phyloP scores from a whole-genome alignment of 2,888 invertebrate genomes.

The Trypoxylon attenuatum region DNA sequence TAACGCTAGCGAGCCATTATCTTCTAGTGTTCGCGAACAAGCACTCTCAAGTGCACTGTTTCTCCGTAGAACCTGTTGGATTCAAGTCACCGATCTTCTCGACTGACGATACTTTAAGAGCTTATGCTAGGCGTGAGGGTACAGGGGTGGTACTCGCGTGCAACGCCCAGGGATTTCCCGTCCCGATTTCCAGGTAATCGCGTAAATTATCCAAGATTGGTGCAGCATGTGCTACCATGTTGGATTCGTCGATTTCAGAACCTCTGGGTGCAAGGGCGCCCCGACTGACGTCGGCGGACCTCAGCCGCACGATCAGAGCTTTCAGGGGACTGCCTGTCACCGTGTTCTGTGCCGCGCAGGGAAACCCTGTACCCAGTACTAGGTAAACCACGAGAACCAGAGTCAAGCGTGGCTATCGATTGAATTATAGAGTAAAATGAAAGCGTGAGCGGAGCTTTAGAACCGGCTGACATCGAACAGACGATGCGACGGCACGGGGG shows the following conservation, averaged over 20 bases:
- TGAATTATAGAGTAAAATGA: conserved; percentile 8
- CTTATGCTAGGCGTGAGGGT: conserved; percentile 75
- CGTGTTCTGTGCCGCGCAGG: conserved; percentile 81
- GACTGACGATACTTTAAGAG: conserved; percentile 79
- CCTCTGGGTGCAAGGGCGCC: conserved; percentile 78
- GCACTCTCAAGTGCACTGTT: background rate
- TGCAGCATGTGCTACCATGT: too few species aligned
- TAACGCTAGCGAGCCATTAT: too few species aligned
- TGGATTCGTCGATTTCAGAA: conserved; percentile 67
- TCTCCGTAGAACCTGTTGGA: conserved; percentile 80
- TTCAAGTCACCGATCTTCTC: conserved; percentile 82
- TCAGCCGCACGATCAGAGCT: conserved; percentile 78
- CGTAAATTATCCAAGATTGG: background rate
- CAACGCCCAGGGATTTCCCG: conserved; percentile 83
- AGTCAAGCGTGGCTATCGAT: conserved; percentile 17
- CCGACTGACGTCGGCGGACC: conserved; percentile 78
- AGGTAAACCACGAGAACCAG: conserved; percentile 77
- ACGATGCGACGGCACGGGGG: background rate
- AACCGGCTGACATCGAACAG: too few species aligned
- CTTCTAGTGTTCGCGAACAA: background rate
- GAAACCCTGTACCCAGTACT: conserved; percentile 80
- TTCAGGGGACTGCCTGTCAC: conserved; percentile 76
- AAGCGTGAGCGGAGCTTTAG: background rate
- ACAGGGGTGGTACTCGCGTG: conserved; percentile 67
- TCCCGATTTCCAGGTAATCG: conserved; percentile 81